Evolutionary conservation across 2,797 vertebrate genomes (phyloP).

Genomic region (Sebastiscus tertius): DNA sequence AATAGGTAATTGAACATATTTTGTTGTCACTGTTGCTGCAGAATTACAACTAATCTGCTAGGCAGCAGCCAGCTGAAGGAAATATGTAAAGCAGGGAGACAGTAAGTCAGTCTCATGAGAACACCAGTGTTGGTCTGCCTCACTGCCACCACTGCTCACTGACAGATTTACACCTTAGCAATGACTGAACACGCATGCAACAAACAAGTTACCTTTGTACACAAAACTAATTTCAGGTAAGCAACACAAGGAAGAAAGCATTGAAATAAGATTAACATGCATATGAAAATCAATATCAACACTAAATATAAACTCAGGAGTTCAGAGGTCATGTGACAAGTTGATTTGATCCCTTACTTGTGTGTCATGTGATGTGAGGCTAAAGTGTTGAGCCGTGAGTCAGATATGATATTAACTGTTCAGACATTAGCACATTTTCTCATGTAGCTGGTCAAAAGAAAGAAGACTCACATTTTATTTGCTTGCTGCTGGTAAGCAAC

Average conservation of each 20-base stretch:
- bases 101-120: too few relatives aligned
- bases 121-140: accelerated
- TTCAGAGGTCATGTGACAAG: not conserved
- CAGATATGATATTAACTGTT: not conserved
- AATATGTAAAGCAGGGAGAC: too few relatives aligned
- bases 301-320: not conserved
- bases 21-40: not conserved
- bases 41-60: not conserved
- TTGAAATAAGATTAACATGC: not conserved
- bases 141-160: too few relatives aligned
- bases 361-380: not conserved
- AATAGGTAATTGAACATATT: not conserved
- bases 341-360: not conserved
- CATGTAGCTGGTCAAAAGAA: not conserved
- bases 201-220: too few relatives aligned
- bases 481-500: not conserved
- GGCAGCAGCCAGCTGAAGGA: too few relatives aligned
- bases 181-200: too few relatives aligned
- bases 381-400: not conserved
- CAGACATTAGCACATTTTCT: not conserved
- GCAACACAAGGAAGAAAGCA: not conserved
- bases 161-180: too few relatives aligned
- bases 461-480: not conserved
- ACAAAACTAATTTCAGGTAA: not conserved
- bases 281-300: not conserved